Conservation (phyloP, 2,888 invertebrate genomes). For the Rhaphigaster nebulosa region DNA sequence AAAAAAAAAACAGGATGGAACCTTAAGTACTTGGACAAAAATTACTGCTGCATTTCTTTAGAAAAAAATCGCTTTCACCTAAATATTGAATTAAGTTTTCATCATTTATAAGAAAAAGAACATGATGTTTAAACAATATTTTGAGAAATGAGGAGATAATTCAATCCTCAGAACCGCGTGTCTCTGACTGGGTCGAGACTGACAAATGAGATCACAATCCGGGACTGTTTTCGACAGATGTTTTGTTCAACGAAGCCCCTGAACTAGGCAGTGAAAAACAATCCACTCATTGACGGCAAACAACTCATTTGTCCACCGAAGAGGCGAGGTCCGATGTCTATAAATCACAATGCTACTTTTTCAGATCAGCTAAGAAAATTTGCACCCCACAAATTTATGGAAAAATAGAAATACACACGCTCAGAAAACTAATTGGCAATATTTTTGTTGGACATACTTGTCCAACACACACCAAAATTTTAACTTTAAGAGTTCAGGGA, state of each 20-base stretch:
- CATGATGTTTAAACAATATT: not conserved
- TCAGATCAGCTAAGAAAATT: not conserved
- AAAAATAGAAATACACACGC: too few relatives aligned
- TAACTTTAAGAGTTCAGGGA: too few relatives aligned
- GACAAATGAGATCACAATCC: not conserved
- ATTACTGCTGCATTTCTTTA: too few relatives aligned
- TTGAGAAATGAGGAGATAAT: not conserved
- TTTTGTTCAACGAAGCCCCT: slow-evolving; percentile 24
- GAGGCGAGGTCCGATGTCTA: not conserved
- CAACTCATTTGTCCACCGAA: not conserved
- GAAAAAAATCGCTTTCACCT: too few relatives aligned
- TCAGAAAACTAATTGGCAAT: too few relatives aligned
- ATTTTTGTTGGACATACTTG: too few relatives aligned
- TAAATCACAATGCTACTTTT: not conserved
- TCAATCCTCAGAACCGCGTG: not conserved
- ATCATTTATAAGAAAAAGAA: too few relatives aligned
- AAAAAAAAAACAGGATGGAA: too few relatives aligned
- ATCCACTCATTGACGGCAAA: not conserved
- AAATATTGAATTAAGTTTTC: too few relatives aligned
- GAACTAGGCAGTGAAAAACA: slow-evolving; percentile 6
- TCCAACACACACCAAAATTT: too few relatives aligned
- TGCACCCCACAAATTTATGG: not conserved
- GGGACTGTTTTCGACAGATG: not conserved
- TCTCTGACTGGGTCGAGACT: not conserved
- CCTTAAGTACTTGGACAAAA: too few relatives aligned